Evolutionary conservation across 2,113 vertebrate species (phyloP), one percentile per base, ranked within the genome.

Genomic region (Limnothrissa miodon): DNA sequence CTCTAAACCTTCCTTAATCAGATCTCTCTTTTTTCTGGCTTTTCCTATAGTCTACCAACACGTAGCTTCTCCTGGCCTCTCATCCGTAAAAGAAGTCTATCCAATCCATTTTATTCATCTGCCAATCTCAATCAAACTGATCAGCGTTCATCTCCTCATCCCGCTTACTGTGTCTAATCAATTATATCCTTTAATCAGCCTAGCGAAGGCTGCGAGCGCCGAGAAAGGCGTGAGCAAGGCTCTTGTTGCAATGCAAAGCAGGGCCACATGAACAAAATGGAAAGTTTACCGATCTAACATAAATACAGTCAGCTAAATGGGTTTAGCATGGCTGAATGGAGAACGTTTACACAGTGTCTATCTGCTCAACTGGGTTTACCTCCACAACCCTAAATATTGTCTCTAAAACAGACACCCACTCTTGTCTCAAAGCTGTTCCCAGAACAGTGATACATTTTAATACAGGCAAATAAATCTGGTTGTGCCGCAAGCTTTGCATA

Each of bases 31-130:
- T 56, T 83, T 56, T 82, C 70, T 79, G 80, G 87, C 90, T 89
- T 89, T 90, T 85, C 21, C 82, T 89, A 33, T 39, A 17, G 10
- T 39, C 66, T 74, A 39, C 66, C 25, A 5, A 74, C 66, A 74
- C 33, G 90, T 88, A 87, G 86, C 83, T 33, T 39, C 53, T 90
- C 87, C 90, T 90, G 92, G 88, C 90, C 88, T 80, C 88, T 93
- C 92, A 92, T 93, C 90, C 90, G 86, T 90, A 89, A 87, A 48
- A 91, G 89, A 86, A 81, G 87, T 93, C 92, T 90, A 93, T 95
- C 94, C 92, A 93, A 93, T 94, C 91, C 93, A 93, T 94, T 95
- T 93, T 91, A 92, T 89, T 86, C 92, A 91, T 92, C 90, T 94
- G 93, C 93, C 93, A 95, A 93, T 94, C 93, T 93, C 92, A 90